phyloP scores from a whole-genome alignment of 2,797 vertebrate species.

The Anisognathus igniventris region DNA sequence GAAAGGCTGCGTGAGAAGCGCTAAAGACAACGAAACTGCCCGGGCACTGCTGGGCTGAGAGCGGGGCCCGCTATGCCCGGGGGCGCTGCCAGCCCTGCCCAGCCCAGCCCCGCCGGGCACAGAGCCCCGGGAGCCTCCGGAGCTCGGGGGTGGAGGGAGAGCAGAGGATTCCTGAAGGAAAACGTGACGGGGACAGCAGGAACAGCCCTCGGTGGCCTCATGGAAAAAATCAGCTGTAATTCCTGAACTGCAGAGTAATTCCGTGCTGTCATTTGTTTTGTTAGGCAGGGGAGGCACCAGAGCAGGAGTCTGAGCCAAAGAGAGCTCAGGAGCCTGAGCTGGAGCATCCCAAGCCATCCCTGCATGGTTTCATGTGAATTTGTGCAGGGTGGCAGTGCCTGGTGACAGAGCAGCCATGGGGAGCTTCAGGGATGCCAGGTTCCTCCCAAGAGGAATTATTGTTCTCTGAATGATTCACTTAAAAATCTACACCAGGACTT shows the following conservation, averaged over 20 bases:
- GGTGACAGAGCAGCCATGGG: not conserved
- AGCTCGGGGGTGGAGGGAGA: not conserved
- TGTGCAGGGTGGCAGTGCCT: not conserved
- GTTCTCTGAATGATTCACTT: not conserved
- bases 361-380: fast-evolving
- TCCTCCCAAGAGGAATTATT: not conserved
- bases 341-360: not conserved
- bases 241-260: not conserved
- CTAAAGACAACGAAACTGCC: slow-evolving; percentile 17
- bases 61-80: not conserved
- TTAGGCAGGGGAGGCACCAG: not conserved
- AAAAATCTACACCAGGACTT: not conserved
- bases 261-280: not conserved
- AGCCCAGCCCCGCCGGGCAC: not conserved
- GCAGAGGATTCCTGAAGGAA: not conserved
- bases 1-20: slow-evolving; percentile 38
- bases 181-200: not conserved
- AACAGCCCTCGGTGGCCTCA: not conserved
- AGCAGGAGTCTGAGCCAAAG: not conserved
- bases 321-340: not conserved
- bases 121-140: not conserved
- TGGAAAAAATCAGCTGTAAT: not conserved
- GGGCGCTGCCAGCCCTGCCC: not conserved
- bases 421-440: not conserved
- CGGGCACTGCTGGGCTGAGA: not conserved